These are phyloP conservation scores for Perca flavescens DNA, from an alignment of 2,113 vertebrate species.

Conservation along the genomic window DNA sequence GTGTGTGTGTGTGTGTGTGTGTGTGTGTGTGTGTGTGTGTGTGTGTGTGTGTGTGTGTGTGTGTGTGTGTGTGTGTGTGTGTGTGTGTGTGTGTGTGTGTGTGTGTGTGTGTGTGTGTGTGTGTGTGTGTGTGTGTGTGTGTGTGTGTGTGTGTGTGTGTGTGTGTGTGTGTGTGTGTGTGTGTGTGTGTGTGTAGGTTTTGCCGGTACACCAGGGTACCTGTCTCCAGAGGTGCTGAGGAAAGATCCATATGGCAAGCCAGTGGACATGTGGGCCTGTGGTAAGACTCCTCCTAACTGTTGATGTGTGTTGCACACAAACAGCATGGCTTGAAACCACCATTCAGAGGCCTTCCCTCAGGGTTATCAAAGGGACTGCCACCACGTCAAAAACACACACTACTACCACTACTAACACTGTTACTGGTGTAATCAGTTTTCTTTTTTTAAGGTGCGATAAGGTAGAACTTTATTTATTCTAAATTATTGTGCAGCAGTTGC, in stretches of 20 bases:
- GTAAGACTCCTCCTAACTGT: conserved; percentile 79
- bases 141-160: conserved; percentile 13
- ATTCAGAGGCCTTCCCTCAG: neutral
- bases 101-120: conserved; percentile 5
- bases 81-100: conserved; percentile 17
- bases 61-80: neutral
- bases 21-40: conserved; percentile 1
- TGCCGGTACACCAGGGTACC: conserved; percentile 96
- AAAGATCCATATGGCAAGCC: conserved; percentile 98
- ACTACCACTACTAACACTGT: too few relatives aligned
- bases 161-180: conserved; percentile 8
- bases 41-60: neutral
- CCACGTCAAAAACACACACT: neutral
- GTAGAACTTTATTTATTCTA: neutral
- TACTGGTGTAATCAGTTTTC: too few relatives aligned
- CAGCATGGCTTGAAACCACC: neutral
- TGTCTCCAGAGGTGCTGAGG: conserved; percentile 96
- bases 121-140: neutral
- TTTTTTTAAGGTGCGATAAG: too few relatives aligned
- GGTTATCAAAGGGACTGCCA: neutral
- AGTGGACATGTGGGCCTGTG: conserved; percentile 99
- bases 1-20: conserved; percentile 1
- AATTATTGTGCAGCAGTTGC: neutral
- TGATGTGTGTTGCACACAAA: neutral
- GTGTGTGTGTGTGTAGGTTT: conserved; percentile 85